Evolutionary conservation across 2,113 vertebrate species (phyloP), one percentile per base, ranked within the genome.

Genomic region (Hassar affinis): DNA sequence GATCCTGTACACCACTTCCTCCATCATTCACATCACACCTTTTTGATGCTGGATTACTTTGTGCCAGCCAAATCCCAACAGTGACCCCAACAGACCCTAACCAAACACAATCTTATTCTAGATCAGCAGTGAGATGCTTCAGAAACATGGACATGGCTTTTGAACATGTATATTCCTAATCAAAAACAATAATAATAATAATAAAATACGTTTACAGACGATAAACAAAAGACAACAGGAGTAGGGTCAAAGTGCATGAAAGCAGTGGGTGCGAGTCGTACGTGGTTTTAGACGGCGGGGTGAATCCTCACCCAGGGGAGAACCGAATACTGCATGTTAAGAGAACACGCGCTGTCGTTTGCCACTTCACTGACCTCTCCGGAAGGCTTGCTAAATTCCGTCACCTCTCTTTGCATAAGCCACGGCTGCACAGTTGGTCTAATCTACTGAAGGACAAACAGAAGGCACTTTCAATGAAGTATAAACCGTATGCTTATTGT

Each of bases 391-490:
- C 89, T 89, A 25, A 84, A 82, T 85, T 82, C 78, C 84, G 75
- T 82, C 81, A 83, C 79, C 82, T 82, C 89, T 89, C 85, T 87
- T 86, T 35, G 49, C 86, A 87, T 89, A 88, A 85, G 35, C 64
- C 87, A 90, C 90, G 89, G 89, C 91, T 88, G 78, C 75, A 88
- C 88, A 86, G 90, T 91, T 92, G 86, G 90, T 77, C 78, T 91
- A 87, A 89, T 92, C 92, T 91, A 90, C 89, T 91, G 91, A 88
- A 90, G 91, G 87, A 92, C 89, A 91, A 88, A 93, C 93, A 93
- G 91, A 94, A 95, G 94, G 94, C 94, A 95, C 94, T 94, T 94
- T 92, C 87, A 88, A 91, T 92, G 91, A 89, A 86, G 86, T 91
- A 54, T 83, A n/a, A 85, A 33, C 7, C 54, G 69, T 42, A 76